Percentiles rank a stretch among this genome's conserved stretches.
Evolutionary conservation across 2,888 invertebrate species (phyloP).

Genomic region (Andrena bucephala): DNA sequence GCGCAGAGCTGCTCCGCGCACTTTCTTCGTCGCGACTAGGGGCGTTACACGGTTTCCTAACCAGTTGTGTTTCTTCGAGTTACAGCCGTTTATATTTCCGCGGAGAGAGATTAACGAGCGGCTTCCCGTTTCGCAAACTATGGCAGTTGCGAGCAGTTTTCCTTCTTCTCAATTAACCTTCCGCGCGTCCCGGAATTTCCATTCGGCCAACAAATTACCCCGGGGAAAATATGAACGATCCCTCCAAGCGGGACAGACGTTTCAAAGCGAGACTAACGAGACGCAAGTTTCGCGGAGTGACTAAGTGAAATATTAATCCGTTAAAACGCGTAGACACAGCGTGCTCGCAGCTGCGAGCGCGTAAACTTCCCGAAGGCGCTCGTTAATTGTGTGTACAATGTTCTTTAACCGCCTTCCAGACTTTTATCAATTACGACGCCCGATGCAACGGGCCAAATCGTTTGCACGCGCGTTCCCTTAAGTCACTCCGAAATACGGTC

Average conservation of each 20-base stretch:
- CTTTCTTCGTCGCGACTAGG: background rate
- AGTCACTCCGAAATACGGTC: too few species aligned
- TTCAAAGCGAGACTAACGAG: background rate
- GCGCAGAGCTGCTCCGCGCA: background rate
- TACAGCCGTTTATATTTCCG: constrained; percentile 10
- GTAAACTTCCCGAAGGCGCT: background rate
- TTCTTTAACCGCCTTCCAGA: background rate
- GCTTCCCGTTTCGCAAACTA: constrained; percentile 3
- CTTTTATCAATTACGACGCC: background rate
- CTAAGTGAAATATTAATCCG: constrained; percentile 19
- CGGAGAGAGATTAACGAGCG: constrained; percentile 34
- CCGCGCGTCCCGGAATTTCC: constrained; percentile 8
- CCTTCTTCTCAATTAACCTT: constrained; percentile 5
- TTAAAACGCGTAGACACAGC: constrained; percentile 9
- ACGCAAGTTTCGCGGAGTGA: background rate
- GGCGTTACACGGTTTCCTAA: constrained; percentile 1
- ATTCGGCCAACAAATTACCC: background rate
- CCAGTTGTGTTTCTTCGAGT: constrained; percentile 15
- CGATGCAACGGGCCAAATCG: background rate
- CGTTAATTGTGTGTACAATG: background rate
- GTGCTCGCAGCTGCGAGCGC: background rate
- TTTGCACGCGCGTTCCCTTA: too few species aligned
- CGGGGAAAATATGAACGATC: constrained; percentile 7
- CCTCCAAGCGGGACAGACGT: background rate
- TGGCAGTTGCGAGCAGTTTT: constrained; percentile 9